Evolutionary conservation across 2,888 invertebrate species (phyloP).

Genomic region (Aleiodes testaceus): DNA sequence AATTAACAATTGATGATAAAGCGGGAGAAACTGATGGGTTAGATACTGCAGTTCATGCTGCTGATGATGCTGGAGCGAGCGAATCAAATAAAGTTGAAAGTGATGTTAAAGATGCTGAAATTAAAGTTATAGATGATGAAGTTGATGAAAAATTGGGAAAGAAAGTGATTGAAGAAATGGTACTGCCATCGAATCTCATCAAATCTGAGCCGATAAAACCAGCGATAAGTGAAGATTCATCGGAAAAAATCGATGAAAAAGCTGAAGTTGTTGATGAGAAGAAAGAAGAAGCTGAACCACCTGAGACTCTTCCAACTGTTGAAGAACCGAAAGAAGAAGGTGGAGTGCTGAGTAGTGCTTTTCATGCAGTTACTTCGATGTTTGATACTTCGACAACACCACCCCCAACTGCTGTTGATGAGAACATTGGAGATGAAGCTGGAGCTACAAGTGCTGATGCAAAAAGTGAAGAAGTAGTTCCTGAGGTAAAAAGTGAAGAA

Average conservation of each 20-base stretch:
- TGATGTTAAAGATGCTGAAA: conserved; percentile 31
- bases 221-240: not conserved
- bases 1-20: not conserved
- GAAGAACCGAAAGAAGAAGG: conserved; percentile 23
- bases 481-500: not conserved
- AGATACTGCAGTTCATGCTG: conserved; percentile 50
- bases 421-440: conserved; percentile 10
- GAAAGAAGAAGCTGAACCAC: conserved; percentile 32
- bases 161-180: not conserved
- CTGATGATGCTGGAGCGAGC: conserved; percentile 50
- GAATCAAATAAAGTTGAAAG: conserved; percentile 45
- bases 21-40: conserved; percentile 8
- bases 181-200: too few species aligned
- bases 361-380: conserved; percentile 7
- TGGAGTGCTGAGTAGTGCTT: not conserved
- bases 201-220: conserved; percentile 15
- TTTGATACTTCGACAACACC: conserved; percentile 16
- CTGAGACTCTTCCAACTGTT: conserved; percentile 18
- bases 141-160: conserved; percentile 25
- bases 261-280: not conserved
- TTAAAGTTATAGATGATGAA: conserved; percentile 21
- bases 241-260: too few species aligned
- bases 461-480: not conserved
- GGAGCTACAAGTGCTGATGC: not conserved
- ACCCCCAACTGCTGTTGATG: not conserved